Base-by-base conservation (phyloP, 2,113 vertebrate species). In the Rhinopomastus cyanomelas region DNA sequence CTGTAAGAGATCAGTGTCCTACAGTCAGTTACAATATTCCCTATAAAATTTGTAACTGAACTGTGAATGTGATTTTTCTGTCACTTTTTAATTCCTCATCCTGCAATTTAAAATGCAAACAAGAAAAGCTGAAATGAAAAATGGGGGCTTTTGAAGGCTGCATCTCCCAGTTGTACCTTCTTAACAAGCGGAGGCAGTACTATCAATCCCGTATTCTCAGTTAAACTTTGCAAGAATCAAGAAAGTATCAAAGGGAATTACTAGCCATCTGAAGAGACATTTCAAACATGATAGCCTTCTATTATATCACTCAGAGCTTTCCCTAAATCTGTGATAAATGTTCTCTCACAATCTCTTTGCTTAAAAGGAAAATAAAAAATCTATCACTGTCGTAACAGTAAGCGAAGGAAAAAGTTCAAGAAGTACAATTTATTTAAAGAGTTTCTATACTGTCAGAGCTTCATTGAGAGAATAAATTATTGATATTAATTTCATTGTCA, bases 21-120 rank as follows among this genome's bases (percentile, higher is more conserved):
- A 61, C 92, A 79, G 93, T 97, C 92, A 96, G 94, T 96, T 92
- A 97, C 92, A 96, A 95, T 90, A 89, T 73, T 79, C 55, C 65
- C 93, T 46, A 17, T 11, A 16, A 17, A 9, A 46, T 46, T 46
- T 17, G 19, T 46, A 46, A 46, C 74, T 92, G 92, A 93, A 88
- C 67, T 91, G 96, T 85, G 87, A 95, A 81, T 93, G 93, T 93
- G 94, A 74, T 67, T 67, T 68, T 93, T 88, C 82, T 64, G 60
- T 30, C 87, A 56, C 34, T 67, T 81, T 91, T 81, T 72, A 90
- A 72, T 96, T 81, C 77, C 87, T 81, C 57, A 62, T 96, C 85
- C 65, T 91, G 83, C 81, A 96, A 96, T 95, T 89, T 78, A 95
- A 94, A 91, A 89, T 79, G 66, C 26, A 89, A 59, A 82, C 39